Evolutionary conservation across 2,888 invertebrate species (phyloP), one percentile per base, ranked within the genome.

Genomic region (Diarsia dahlii): DNA sequence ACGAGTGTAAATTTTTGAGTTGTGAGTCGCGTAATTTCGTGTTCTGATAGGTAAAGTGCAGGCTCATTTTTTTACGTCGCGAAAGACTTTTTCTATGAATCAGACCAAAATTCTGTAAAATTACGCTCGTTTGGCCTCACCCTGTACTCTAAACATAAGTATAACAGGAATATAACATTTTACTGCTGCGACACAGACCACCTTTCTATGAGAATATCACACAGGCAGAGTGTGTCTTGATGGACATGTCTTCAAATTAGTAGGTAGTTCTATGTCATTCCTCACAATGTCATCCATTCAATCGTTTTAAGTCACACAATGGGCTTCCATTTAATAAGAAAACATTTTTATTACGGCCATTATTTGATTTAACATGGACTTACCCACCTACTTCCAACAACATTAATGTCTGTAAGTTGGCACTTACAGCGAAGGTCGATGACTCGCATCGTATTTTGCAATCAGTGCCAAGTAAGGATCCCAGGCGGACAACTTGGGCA

Each of bases 391-490:
- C 12, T 23, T 64, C 58, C 15, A 6, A n/a, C n/a, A 15, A 52
- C 48, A 63, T 81, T 65, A 46, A 52, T 45, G 70, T 74, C 45
- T 54, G 46, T 52, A 69, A 58, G 69, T 71, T 58, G 28, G 45
- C 70, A 66, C 48, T 67, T 28, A 54, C 48, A 23, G 45, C 50
- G 67, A 71, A 74, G 79, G 74, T 82, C 74, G 74, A 50, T 78
- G 74, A 82, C 74, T 15, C 72, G 48, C 78, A 56, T 74, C 73
- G 72, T 64, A 78, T 75, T 70, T 81, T 58, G 65, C 74, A 84
- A 84, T 78, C 70, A 28, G 67, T 74, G 81, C 78, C 81, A 81
- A 78, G 70, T 62, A 62, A 73, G 74, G 63, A 75, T 71, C 20
- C 52, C 68, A 58, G n/a, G 15, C 52, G 23, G 70, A 76, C 56